Evolutionary conservation across 2,113 vertebrate species (phyloP).

Genomic region (Urocolius indicus): DNA sequence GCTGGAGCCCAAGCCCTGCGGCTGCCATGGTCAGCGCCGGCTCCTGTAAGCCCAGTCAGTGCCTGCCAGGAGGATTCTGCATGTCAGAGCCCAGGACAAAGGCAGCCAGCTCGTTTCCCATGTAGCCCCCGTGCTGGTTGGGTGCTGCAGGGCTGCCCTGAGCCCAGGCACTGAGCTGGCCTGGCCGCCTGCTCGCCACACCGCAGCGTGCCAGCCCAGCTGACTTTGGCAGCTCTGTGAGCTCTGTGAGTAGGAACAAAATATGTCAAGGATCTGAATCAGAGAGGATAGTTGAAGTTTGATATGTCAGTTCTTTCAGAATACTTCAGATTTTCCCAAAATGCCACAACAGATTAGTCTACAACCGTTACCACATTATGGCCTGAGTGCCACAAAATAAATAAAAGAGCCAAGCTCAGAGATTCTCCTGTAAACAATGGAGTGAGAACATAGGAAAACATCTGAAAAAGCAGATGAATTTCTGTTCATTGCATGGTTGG

Average conservation of each 20-base stretch:
- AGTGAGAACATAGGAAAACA: background rate
- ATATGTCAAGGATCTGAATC: background rate
- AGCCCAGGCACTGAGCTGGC: background rate
- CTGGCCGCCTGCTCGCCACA: too few relatives aligned
- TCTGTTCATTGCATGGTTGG: background rate
- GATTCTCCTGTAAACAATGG: background rate
- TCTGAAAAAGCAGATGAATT: background rate
- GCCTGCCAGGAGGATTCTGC: background rate
- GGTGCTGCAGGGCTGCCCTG: background rate
- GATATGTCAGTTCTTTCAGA: background rate
- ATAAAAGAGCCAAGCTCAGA: background rate
- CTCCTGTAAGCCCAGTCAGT: background rate
- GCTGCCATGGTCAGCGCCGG: background rate
- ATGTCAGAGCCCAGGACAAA: fast-evolving
- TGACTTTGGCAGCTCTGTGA: background rate
- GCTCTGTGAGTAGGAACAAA: background rate
- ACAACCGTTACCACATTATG: background rate
- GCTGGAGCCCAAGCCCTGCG: fast-evolving
- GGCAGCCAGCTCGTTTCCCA: background rate
- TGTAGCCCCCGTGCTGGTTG: fast-evolving
- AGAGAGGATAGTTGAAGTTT: background rate
- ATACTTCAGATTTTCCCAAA: background rate
- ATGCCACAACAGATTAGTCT: background rate
- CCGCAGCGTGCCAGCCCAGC: background rate
- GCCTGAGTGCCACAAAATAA: background rate